Conservation (phyloP, 2,113 vertebrate genomes). For the Nerophis ophidion region DNA sequence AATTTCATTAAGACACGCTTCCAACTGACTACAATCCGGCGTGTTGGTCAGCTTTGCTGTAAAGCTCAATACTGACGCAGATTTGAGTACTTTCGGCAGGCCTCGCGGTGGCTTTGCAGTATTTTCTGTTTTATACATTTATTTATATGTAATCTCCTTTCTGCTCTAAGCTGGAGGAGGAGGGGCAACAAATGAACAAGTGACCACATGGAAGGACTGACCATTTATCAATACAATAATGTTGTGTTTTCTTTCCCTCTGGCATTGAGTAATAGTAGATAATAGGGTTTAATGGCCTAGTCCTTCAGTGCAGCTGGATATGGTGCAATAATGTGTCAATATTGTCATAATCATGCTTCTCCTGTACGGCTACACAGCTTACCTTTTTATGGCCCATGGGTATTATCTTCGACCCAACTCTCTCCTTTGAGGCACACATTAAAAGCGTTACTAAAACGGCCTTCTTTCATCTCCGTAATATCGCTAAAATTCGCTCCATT, state of each 20-base stretch:
- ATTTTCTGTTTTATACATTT: constrained; percentile 49
- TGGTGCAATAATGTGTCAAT: constrained; percentile 4
- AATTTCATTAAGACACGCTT: too few species aligned
- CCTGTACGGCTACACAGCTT: constrained; percentile 6
- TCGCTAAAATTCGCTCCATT: too few species aligned
- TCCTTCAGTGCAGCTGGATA: constrained; percentile 8
- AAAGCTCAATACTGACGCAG: constrained; percentile 17
- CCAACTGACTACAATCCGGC: too few species aligned
- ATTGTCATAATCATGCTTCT: constrained; percentile 16
- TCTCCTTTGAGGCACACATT: too few species aligned
- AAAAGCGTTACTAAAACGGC: too few species aligned
- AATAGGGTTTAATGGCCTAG: neutral
- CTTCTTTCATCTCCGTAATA: too few species aligned
- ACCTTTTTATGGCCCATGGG: constrained; percentile 27
- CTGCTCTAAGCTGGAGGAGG: constrained; percentile 42
- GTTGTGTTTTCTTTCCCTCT: neutral
- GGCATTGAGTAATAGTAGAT: neutral
- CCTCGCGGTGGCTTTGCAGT: constrained; percentile 25
- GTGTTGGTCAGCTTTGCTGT: too few species aligned
- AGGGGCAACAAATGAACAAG: constrained; percentile 45
- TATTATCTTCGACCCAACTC: too few species aligned
- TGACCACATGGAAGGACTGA: constrained; percentile 12
- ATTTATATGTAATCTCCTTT: constrained; percentile 52
- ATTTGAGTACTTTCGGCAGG: constrained; percentile 21
- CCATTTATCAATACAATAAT: neutral